Base-by-base conservation (phyloP, 2,113 vertebrate genomes). In the Agelaius phoeniceus region DNA sequence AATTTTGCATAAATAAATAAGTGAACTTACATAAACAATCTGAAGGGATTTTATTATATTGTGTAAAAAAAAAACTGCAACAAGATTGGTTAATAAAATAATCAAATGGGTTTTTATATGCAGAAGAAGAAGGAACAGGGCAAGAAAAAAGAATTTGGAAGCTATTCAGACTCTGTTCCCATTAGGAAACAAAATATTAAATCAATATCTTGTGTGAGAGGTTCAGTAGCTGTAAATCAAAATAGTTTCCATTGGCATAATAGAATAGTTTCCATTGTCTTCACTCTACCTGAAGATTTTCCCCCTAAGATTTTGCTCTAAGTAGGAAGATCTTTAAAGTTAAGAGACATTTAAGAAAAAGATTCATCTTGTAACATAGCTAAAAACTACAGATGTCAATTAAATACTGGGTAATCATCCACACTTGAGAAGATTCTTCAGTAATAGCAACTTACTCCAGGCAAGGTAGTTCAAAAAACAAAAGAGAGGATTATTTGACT, bases 1-100 rank as follows among this genome's bases (percentile, higher is more conserved):
- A 44, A 66, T 94, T 96, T 83, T 91, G 20, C 54, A 90, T 93
- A 80, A 83, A 87, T 78, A 93, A 94, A 62, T 89, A 16, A 83
- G 10, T 51, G 11, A 82, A 54, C 10, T 35, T 87, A 59, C 51
- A 51, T 74, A 95, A 93, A 63, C 0, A 4, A 24, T 96, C 69
- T 67, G 80, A 93, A 71, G 46, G 14, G 46, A 54, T 89, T 95
- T 80, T 80, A 73, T 87, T 79, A 30, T 24, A 6, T 4, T 69
- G 54, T 13, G 13, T 14, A 58, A 35, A 49, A 90, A 90, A 90
- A 87, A 87, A 79, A 0, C 18, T 55, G 28, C 16, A 54, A 30
- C 15, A 31, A 15, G 39, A 79, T 69, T 83, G 90, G 66, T 59
- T 73, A 49, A 44, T 81, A 65, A 84, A 94, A 94, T 30, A 87